phyloP scores from a whole-genome alignment of 1,140 invertebrate species.

The Telenomus remus region DNA sequence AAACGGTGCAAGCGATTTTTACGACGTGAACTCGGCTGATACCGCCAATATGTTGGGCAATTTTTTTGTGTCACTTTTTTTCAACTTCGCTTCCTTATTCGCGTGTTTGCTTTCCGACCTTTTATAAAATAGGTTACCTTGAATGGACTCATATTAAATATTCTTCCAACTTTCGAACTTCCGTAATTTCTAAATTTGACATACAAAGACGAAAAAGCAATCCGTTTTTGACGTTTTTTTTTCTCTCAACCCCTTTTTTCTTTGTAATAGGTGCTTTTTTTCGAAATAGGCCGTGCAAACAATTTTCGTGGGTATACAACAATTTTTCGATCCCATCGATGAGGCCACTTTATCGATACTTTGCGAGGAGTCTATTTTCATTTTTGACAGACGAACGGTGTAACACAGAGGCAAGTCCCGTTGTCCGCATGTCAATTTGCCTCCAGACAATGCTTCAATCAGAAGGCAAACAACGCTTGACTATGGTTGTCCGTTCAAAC shows the following conservation, averaged over 20 bases:
- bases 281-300: too few relatives aligned
- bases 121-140: not conserved
- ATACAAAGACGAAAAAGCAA: too few relatives aligned
- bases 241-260: too few relatives aligned
- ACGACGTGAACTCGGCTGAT: conserved; percentile 32
- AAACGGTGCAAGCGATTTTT: conserved; percentile 54
- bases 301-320: too few relatives aligned
- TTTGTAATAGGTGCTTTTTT: too few relatives aligned
- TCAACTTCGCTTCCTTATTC: not conserved
- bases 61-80: conserved; percentile 16
- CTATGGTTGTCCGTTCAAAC: conserved; percentile 53
- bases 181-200: too few relatives aligned
- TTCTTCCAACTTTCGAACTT: too few relatives aligned
- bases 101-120: not conserved
- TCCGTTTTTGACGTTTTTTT: too few relatives aligned
- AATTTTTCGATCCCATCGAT: too few relatives aligned
- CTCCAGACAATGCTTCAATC: conserved; percentile 70
- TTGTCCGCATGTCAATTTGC: conserved; percentile 70
- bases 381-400: not conserved
- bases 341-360: not conserved
- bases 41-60: conserved; percentile 23
- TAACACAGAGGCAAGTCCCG: conserved; percentile 58
- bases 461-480: conserved; percentile 67
- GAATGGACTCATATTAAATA: too few relatives aligned
- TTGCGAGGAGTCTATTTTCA: not conserved